A percentile compares a stretch with the other conserved stretches of the same genome.
Conservation (phyloP, 2,113 vertebrate species). For the Chaenogobius annularis region DNA sequence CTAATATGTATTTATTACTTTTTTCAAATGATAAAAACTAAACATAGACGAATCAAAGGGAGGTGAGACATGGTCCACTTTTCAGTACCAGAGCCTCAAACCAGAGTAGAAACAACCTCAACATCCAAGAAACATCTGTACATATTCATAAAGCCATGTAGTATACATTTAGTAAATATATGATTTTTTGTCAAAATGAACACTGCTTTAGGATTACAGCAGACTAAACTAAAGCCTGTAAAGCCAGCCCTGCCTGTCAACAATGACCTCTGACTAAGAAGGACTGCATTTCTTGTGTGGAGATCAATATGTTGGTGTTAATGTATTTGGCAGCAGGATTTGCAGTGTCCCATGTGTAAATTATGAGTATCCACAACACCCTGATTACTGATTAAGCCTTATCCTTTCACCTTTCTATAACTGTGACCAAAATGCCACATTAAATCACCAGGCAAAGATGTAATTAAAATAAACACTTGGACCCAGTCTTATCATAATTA, state of each 20-base stretch:
- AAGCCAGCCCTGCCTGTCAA: constrained; percentile 45
- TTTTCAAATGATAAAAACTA: no score
- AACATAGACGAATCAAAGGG: no score
- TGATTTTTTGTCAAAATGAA: no score
- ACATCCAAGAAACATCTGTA: no score
- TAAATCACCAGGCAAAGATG: background rate
- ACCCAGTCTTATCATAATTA: background rate
- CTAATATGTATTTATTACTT: no score
- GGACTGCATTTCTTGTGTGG: constrained; percentile 59
- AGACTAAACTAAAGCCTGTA: background rate
- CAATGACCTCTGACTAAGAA: constrained; percentile 38
- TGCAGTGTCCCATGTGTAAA: constrained; percentile 49
- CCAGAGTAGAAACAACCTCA: no score
- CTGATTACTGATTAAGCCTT: constrained; percentile 9
- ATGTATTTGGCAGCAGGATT: constrained; percentile 56
- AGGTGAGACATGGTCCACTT: no score
- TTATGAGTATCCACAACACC: constrained; percentile 45
- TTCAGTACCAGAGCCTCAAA: no score
- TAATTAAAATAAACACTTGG: background rate
- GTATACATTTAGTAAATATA: no score
- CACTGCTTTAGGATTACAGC: background rate
- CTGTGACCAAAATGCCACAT: background rate
- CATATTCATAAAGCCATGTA: no score
- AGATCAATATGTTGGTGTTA: constrained; percentile 66
- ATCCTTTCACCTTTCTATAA: background rate